Evolutionary conservation across 2,888 invertebrate genomes (phyloP).

Genomic region (Nymphalis polychloros): DNA sequence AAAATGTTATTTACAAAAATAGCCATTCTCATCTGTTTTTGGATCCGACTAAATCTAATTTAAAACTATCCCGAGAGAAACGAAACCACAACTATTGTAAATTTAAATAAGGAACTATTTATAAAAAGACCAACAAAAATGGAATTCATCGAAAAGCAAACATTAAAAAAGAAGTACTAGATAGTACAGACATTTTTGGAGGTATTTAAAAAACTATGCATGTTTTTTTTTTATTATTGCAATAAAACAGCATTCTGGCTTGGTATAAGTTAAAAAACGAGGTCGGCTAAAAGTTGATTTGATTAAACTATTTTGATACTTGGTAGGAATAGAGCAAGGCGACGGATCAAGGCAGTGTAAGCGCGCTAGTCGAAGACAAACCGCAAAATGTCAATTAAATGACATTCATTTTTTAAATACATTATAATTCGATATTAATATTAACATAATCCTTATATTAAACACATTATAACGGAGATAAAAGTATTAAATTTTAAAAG

Average conservation of each 20-base stretch:
- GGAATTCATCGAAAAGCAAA: conserved; percentile 19
- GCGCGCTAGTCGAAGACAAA: conserved; percentile 15
- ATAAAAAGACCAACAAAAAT: conserved; percentile 34
- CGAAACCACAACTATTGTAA: conserved; percentile 39
- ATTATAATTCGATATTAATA: neutral
- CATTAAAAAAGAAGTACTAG: conserved; percentile 15
- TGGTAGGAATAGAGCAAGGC: conserved; percentile 26
- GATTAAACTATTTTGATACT: conserved; percentile 7
- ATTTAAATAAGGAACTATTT: conserved; percentile 47
- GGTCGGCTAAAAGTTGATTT: neutral
- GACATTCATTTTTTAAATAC: neutral
- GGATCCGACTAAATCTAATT: conserved; percentile 62
- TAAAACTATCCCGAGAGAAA: conserved; percentile 53
- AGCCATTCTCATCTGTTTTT: conserved; percentile 71
- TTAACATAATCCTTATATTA: neutral
- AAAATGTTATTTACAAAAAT: conserved; percentile 80
- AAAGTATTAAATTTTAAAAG: neutral
- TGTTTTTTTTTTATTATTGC: conserved; percentile 15
- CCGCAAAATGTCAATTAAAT: conserved; percentile 17
- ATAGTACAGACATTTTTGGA: conserved; percentile 12
- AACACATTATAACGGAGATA: neutral
- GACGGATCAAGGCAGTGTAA: conserved; percentile 33
- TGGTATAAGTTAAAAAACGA: conserved; percentile 10
- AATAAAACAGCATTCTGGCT: conserved; percentile 25
- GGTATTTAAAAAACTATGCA: conserved; percentile 12